Conservation (phyloP, 1,140 invertebrate species). For the Euwallacea fornicatus region DNA sequence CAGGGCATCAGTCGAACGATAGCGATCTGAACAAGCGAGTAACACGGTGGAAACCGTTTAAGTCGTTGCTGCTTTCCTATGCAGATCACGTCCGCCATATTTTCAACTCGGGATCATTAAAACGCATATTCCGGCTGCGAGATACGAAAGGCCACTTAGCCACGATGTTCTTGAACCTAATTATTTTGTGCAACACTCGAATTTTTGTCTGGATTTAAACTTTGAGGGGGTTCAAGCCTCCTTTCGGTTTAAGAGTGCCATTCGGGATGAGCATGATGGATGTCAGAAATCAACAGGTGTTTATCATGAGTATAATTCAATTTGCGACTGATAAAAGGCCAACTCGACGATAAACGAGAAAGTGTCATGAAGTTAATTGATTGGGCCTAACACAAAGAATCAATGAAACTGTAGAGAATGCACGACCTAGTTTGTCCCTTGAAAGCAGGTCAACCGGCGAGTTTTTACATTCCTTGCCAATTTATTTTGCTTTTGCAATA, state of each 20-base stretch:
- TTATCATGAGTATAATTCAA: too few species aligned
- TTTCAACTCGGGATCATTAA: conserved; percentile 38
- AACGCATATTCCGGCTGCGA: conserved; percentile 30
- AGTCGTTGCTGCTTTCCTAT: conserved; percentile 33
- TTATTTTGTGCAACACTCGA: conserved; percentile 3
- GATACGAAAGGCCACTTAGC: conserved; percentile 10
- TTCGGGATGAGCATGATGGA: too few species aligned
- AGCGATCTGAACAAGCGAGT: conserved; percentile 13
- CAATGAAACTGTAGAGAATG: conserved; percentile 6
- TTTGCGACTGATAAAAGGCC: too few species aligned
- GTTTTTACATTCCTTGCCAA: background rate
- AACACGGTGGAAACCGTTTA: conserved; percentile 27
- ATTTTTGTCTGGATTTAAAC: conserved; percentile 4
- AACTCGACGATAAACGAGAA: too few species aligned
- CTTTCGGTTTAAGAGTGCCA: too few species aligned
- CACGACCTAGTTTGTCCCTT: conserved; percentile 2
- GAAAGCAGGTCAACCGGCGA: background rate
- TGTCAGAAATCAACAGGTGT: too few species aligned
- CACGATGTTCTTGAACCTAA: conserved; percentile 8
- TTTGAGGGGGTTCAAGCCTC: too few species aligned
- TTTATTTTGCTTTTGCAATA: too few species aligned
- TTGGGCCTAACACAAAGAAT: background rate
- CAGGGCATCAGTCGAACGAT: background rate
- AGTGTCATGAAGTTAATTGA: too few species aligned
- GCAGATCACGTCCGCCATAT: conserved; percentile 39